A percentile compares a stretch with the other conserved stretches of the same genome.
phyloP scores from a whole-genome alignment of 1,140 invertebrate genomes.

The Paraescarpia echinospica region DNA sequence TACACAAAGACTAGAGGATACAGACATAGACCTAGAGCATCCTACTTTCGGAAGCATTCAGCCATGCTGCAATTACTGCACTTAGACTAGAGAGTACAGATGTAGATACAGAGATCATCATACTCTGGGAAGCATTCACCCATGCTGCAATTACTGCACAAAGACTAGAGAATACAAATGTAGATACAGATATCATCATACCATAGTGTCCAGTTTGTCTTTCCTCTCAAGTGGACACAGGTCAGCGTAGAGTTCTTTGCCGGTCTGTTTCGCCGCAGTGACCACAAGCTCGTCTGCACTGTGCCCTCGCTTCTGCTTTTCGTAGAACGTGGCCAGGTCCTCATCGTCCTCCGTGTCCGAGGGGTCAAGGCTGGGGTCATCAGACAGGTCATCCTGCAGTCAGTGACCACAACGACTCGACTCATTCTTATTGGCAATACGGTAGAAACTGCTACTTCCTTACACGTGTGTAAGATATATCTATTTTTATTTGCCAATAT shows the following conservation, averaged over 20 bases:
- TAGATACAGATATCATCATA: slow-evolving; percentile 29
- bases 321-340: slow-evolving; percentile 28
- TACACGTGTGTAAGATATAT: no score
- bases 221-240: slow-evolving; percentile 46
- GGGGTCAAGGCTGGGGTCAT: slow-evolving; percentile 1
- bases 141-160: not conserved
- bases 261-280: slow-evolving; percentile 76
- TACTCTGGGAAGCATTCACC: no score
- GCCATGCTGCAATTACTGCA: no score
- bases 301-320: slow-evolving; percentile 27
- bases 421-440: no score
- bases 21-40: no score
- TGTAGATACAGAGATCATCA: no score
- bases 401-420: not conserved
- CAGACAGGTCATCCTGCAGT: not conserved
- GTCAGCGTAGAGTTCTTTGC: slow-evolving; percentile 71
- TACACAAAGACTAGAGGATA: no score
- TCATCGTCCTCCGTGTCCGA: slow-evolving; percentile 25
- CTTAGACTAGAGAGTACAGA: no score
- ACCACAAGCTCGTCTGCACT: slow-evolving; percentile 72
- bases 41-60: no score
- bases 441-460: no score
- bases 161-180: not conserved
- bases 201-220: slow-evolving; percentile 55
- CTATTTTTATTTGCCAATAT: no score